Evolutionary conservation across 2,113 vertebrate genomes (phyloP).

Genomic region (Sylvilagus bachmani): DNA sequence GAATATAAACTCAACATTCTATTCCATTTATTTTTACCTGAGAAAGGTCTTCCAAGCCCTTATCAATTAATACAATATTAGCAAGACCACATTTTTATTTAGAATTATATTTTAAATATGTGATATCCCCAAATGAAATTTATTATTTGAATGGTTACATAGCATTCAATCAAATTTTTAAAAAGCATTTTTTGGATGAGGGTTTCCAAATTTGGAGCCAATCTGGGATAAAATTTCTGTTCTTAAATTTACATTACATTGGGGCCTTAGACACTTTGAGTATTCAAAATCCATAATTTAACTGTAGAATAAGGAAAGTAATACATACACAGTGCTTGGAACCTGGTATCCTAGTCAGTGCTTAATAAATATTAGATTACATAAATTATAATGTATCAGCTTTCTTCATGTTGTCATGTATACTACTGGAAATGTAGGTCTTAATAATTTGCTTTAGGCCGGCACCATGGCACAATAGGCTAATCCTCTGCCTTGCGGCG

Average conservation of each 20-base stretch:
- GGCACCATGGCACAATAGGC: too few relatives aligned
- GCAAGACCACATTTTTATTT: slow-evolving; percentile 20
- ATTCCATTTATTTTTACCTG: neutral
- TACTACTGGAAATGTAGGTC: neutral
- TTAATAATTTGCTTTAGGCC: too few relatives aligned
- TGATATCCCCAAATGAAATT: slow-evolving; percentile 22
- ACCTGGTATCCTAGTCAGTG: neutral
- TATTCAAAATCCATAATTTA: neutral
- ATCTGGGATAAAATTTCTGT: neutral
- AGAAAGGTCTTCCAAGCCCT: neutral
- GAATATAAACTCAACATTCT: neutral
- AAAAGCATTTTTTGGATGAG: slow-evolving; percentile 10
- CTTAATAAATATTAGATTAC: neutral
- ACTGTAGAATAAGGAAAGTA: neutral
- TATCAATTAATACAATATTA: neutral
- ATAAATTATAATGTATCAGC: neutral
- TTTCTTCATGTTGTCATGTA: neutral
- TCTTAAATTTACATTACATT: neutral
- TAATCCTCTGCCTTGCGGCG: too few relatives aligned
- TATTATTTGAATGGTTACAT: neutral
- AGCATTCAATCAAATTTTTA: neutral
- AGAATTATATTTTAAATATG: neutral
- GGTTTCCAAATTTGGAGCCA: neutral
- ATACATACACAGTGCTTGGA: neutral
- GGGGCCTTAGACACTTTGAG: neutral